Evolutionary conservation across 2,888 invertebrate genomes (phyloP).

Genomic region (Leptodirus hochenwartii): DNA sequence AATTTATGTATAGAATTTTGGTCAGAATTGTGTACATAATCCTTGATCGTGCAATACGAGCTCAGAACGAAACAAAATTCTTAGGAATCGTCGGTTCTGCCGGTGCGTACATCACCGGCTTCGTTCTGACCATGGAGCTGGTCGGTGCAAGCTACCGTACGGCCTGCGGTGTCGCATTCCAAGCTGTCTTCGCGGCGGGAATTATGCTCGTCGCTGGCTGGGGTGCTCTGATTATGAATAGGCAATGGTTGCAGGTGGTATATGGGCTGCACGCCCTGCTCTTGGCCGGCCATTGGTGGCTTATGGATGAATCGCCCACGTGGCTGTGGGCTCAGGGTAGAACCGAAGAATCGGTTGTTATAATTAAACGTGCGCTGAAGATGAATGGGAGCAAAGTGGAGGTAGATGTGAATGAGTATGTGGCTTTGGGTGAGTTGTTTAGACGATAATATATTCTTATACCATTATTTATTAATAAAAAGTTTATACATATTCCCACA

Average conservation of each 20-base stretch:
- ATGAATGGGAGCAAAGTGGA: constrained; percentile 44
- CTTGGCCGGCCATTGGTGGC: constrained; percentile 67
- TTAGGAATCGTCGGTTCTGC: constrained; percentile 74
- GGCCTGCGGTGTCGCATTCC: constrained; percentile 61
- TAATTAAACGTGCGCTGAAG: constrained; percentile 57
- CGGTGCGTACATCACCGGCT: constrained; percentile 50
- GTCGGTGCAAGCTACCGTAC: constrained; percentile 67
- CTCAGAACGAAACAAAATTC: too few relatives aligned
- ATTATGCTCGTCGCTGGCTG: constrained; percentile 71
- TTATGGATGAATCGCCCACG: constrained; percentile 75
- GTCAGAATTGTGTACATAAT: too few relatives aligned
- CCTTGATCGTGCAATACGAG: too few relatives aligned
- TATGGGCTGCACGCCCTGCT: constrained; percentile 60
- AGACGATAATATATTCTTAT: too few relatives aligned
- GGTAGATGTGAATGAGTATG: constrained; percentile 44
- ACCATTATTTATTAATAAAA: too few relatives aligned
- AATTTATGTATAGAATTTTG: too few relatives aligned
- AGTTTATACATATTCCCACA: too few relatives aligned
- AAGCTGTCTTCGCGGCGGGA: constrained; percentile 60
- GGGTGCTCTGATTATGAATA: constrained; percentile 58
- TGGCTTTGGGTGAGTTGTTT: constrained; percentile 38
- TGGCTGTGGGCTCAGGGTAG: constrained; percentile 78
- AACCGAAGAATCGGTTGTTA: constrained; percentile 49
- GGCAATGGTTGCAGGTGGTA: constrained; percentile 53
- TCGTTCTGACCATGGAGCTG: constrained; percentile 62